Evolutionary conservation across 2,888 invertebrate genomes (phyloP), one percentile per base, ranked within the genome.

Genomic region (Cryptus viduatorius): DNA sequence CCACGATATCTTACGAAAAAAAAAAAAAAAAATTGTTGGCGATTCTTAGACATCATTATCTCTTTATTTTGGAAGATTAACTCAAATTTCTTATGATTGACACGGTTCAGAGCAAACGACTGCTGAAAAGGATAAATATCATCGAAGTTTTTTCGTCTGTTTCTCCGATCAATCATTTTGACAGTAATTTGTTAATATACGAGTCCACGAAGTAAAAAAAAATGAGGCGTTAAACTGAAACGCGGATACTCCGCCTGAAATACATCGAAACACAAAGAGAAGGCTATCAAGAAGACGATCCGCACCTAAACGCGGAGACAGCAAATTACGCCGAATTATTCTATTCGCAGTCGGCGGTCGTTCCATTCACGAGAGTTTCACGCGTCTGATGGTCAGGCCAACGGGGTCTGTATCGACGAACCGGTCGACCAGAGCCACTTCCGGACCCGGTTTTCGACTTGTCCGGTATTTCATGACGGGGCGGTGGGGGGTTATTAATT

Each of bases 401-500:
- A 37, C 12, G 44, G 19, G 42, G 31, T 56, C 53, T 31, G n/a
- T 65, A 48, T 75, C 64, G 50, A 75, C 46, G 75, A 65, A 75
- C 75, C 64, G 61, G 61, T 75, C 75, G 31, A 50, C 75, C 64
- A 14, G 75, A 61, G 44, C n/a, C 46, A 71, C 56, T 71, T 71
- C 71, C 56, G 71, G 71, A 42, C 53, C 56, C 56, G n/a, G 12
- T 31, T 42, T 19, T 42, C 19, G 37, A 50, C 37, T 37, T 8
- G 37, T 8, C 37, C 37, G 53, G 67, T 76, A 76, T 75, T 68
- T 82, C 69, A 68, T 16, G 48, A 48, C 44, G 16, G 16, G 68
- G 67, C n/a, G n/a, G 24, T 48, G 46, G 61, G 50, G 68, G 67
- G 81, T 86, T 80, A 86, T 89, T 86, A 88, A 87, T 87, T 87